A percentile compares a stretch with the other conserved stretches of the same genome.
phyloP scores from a whole-genome alignment of 1,140 invertebrate genomes.

The Bombus impatiens region DNA sequence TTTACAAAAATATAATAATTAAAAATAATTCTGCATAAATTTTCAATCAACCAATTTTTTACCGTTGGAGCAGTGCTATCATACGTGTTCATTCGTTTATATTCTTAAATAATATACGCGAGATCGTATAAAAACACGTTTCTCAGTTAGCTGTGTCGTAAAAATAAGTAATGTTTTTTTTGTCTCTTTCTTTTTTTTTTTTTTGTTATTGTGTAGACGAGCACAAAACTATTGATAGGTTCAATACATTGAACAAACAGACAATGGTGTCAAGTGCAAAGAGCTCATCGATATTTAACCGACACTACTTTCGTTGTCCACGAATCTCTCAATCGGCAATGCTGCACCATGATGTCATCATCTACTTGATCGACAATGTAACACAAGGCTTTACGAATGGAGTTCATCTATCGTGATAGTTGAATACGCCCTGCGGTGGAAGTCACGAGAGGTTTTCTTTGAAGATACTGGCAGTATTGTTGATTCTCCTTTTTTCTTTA shows the following conservation, averaged over 20 bases:
- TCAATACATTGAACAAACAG: background rate
- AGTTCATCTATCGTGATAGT: conserved; percentile 22
- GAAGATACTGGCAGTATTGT: conserved; percentile 33
- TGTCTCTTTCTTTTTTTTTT: background rate
- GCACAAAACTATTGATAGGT: background rate
- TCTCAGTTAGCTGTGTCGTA: background rate
- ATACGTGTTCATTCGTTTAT: background rate
- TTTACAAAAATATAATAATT: background rate
- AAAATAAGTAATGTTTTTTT: conserved; percentile 25
- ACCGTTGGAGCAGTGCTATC: background rate
- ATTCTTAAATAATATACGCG: background rate
- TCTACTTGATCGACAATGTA: conserved; percentile 16
- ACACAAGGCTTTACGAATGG: conserved; percentile 10
- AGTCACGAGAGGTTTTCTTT: background rate
- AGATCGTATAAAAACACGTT: conserved; percentile 7
- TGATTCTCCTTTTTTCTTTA: conserved; percentile 7
- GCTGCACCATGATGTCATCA: conserved; percentile 56
- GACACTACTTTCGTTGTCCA: conserved; percentile 50
- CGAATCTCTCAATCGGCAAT: conserved; percentile 57
- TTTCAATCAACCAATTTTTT: background rate
- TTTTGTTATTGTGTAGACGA: background rate
- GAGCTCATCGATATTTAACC: conserved; percentile 37
- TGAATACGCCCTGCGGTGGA: conserved; percentile 6
- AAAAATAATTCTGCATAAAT: background rate
- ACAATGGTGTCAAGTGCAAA: conserved; percentile 26